Base-by-base conservation (phyloP, 2,888 invertebrate genomes). In the Pollenia amentaria region DNA sequence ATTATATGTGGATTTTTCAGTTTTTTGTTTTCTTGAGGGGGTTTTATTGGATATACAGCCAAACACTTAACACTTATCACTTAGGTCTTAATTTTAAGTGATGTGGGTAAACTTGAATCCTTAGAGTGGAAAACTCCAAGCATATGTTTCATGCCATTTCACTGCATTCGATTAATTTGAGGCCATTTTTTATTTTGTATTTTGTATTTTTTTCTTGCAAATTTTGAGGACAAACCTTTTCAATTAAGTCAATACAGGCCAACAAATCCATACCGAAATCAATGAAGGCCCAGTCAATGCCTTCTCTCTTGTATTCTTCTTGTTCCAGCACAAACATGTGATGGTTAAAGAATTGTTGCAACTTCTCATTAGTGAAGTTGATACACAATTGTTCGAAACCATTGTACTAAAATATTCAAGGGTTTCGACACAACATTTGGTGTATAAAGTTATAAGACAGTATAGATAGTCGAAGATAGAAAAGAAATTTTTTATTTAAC, bases 331-430 rank as follows among this genome's bases (percentile, higher is more conserved):
- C 98, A 94, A 99, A 99, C 99, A 99, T 99, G 96, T 99, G 97
- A 94, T 99, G 99, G 95, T 99, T 99, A 96, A 99, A 99, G 96
- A 99, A 99, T 95, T 99, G 99, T 95, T 99, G 99, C 91, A 99
- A 96, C 95, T 98, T 98, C 94, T 99, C 99, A 94, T 99, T 99
- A 94, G 99, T 99, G 95, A 99, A 99, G 96, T 99, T 99, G 96
- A 99, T 99, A 95, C 99, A 99, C 94, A 99, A 96, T 96, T 99
- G 99, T 95, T 99, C 99, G 95, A 99, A 99, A 94, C 98, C 98
- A 95, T 99, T 99, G 95, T 95, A 98, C 98, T 99, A 94, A 80
- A 29, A 80, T 44, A 57, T 46, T 55, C 55, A 73, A 65, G 16
- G 67, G 60, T 79, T 84, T 79, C 51, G 67, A 53, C 4, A 62